Evolutionary conservation across 2,797 vertebrate species (phyloP), one percentile per base, ranked within the genome.

Genomic region (Sternotherus odoratus): DNA sequence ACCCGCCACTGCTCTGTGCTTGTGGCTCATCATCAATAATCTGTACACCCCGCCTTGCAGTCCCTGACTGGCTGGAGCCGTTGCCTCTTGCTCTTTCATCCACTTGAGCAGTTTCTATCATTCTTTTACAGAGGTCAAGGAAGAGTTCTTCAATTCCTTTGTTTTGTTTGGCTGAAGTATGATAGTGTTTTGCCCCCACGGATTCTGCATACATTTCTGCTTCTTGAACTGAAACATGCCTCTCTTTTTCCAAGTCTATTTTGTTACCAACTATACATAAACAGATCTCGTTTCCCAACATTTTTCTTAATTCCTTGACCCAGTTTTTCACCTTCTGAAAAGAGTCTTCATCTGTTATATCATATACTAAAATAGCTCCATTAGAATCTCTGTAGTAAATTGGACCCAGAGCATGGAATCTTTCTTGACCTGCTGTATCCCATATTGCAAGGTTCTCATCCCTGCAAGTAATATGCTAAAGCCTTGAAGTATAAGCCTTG

Each of bases 261-360:
- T 99, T 99, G 97, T 99, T 99, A 99, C 99, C 99, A 98, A 99
- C 99, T 99, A 99, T 99, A 99, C 99, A 99, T 98, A 99, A 99
- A 99, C 99, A 99, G 95, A 99, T 99, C 97, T 99, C 99, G 93
- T 99, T 99, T 92, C 99, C 99, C 98, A 99, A 97, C 99, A 99
- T 99, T 99, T 99, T 99, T 97, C 99, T 98, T 98, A 99, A 97
- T 97, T 99, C 99, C 94, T 99, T 99, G 93, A 99, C 99, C 99
- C 99, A 99, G 97, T 99, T 99, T 98, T 99, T 99, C 97, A 99
- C 99, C 99, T 99, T 99, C 97, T 99, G 99, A 92, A 99, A 99
- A 83, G 99, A 99, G 97, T 99, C 99, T 98, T 99, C 99, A 94
- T 99, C 99, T 96, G 99, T 99, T 97, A 99, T 98, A 95, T 99